A percentile compares a stretch with the other conserved stretches of the same genome.
These are phyloP conservation scores for Prolemur simus DNA, from an alignment of 2,113 vertebrate species.

Conservation along the genomic window DNA sequence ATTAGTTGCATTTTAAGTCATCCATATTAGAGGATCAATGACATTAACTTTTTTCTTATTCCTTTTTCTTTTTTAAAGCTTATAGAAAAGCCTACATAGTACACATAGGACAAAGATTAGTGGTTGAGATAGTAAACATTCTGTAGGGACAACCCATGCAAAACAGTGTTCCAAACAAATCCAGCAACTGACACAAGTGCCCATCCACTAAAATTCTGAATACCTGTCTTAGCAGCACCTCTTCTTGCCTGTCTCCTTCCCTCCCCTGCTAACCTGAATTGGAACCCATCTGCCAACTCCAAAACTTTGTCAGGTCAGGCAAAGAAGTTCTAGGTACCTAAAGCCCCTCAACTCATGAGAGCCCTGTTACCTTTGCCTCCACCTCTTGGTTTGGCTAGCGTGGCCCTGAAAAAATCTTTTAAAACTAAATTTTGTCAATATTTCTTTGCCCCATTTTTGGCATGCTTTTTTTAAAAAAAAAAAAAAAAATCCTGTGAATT, in stretches of 20 bases:
- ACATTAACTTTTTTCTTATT: not conserved
- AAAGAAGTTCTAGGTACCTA: not conserved
- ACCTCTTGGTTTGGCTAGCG: not conserved
- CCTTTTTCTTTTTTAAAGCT: not conserved
- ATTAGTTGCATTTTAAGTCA: conserved; percentile 9
- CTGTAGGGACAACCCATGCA: not conserved
- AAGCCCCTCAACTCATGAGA: not conserved
- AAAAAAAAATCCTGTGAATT: not conserved
- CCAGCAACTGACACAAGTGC: not conserved
- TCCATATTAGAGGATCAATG: not conserved
- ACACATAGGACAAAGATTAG: not conserved
- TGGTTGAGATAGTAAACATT: not conserved
- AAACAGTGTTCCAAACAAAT: not conserved
- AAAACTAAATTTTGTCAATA: not conserved
- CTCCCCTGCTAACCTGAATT: not conserved
- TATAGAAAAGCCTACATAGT: not conserved
- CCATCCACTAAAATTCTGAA: not conserved
- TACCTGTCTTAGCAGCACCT: not conserved
- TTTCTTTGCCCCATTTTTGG: not conserved
- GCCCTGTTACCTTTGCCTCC: not conserved
- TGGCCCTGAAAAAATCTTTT: not conserved
- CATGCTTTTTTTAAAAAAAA: not conserved
- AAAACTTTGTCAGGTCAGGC: not conserved
- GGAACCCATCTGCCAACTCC: not conserved
- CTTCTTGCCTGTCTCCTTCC: not conserved